phyloP scores from a whole-genome alignment of 2,797 vertebrate genomes.

The Phataginus tetradactyla region DNA sequence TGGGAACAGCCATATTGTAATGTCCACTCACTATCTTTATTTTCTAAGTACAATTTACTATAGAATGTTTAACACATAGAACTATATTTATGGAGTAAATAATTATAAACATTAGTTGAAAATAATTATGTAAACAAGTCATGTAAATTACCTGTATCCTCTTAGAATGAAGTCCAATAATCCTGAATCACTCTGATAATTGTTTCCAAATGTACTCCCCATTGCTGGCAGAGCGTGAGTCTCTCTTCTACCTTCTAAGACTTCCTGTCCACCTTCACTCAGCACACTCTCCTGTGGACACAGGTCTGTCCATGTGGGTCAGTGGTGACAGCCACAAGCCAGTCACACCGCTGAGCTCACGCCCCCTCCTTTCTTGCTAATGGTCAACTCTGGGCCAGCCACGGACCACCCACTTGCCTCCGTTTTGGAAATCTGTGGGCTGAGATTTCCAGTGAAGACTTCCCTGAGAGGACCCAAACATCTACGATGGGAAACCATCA shows the following conservation, averaged over 20 bases:
- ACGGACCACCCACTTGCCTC: accelerated
- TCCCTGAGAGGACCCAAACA: accelerated
- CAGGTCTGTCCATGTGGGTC: accelerated
- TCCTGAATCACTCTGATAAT: background rate
- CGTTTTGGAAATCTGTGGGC: background rate
- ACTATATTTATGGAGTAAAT: background rate
- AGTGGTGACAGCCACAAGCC: background rate
- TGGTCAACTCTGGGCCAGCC: accelerated
- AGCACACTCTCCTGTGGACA: accelerated
- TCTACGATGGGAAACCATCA: accelerated
- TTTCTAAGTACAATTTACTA: background rate
- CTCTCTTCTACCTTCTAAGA: background rate
- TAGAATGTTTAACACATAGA: background rate
- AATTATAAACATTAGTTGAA: too few species aligned
- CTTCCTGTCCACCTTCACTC: too few species aligned
- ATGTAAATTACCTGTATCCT: background rate
- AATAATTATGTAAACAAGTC: background rate
- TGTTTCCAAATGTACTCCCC: accelerated
- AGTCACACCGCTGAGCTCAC: accelerated
- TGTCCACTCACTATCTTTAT: accelerated
- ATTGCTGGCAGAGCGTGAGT: accelerated
- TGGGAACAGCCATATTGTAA: accelerated
- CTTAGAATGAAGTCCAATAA: background rate
- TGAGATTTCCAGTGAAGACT: background rate
- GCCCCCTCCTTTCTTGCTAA: too few species aligned